Evolutionary conservation across 2,113 vertebrate species (phyloP).

Genomic region (Tragulus kanchil): DNA sequence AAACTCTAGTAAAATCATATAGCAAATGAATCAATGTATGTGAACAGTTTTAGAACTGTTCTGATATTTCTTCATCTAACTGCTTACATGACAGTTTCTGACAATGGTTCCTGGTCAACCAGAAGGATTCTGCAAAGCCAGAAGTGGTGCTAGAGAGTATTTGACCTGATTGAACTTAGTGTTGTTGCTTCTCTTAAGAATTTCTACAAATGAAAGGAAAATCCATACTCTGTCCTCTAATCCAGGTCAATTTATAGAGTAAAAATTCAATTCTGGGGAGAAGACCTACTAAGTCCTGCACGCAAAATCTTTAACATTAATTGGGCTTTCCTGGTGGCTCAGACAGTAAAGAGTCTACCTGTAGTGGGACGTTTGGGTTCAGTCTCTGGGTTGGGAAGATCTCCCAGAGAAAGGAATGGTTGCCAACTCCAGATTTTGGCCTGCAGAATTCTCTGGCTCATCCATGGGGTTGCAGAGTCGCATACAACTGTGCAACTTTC

Average conservation of each 20-base stretch:
- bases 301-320: background rate
- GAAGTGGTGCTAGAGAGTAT: background rate
- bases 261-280: background rate
- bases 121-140: background rate
- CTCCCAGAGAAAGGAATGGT: too few relatives aligned
- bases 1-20: background rate
- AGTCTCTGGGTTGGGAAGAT: too few relatives aligned
- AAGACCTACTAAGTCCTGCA: background rate
- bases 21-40: background rate
- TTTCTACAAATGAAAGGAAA: background rate
- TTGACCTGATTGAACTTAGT: background rate
- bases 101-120: background rate
- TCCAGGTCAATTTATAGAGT: background rate
- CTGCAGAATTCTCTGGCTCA: too few relatives aligned
- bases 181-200: background rate
- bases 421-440: too few relatives aligned
- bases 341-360: too few relatives aligned
- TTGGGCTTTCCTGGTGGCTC: background rate
- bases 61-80: background rate
- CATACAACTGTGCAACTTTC: too few relatives aligned
- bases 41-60: background rate
- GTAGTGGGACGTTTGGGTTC: too few relatives aligned
- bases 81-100: background rate
- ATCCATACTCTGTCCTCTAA: background rate
- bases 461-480: too few relatives aligned